Conservation (phyloP, 2,888 invertebrate species). For the Cheilosia scutellata region DNA sequence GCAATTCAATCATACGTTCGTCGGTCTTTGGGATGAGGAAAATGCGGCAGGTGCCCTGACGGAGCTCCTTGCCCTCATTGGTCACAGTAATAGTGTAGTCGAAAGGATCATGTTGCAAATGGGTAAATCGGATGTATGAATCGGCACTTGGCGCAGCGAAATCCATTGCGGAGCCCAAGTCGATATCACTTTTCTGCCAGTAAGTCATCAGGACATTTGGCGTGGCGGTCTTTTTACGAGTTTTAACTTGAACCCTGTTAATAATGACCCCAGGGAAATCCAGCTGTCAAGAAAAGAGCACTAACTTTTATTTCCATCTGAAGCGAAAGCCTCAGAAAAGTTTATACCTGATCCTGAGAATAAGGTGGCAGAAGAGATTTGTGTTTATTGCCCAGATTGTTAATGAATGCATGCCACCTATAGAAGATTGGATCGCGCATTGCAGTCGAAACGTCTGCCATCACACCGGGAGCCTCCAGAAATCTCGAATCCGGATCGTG, state of each 20-base stretch:
- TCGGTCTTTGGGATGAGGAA: constrained; percentile 88
- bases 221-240: constrained; percentile 76
- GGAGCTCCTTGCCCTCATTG: constrained; percentile 84
- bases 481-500: constrained; percentile 91
- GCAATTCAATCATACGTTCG: constrained; percentile 87
- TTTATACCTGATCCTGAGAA: constrained; percentile 84
- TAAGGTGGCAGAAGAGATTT: constrained; percentile 87
- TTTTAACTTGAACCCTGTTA: constrained; percentile 78
- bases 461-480: constrained; percentile 90
- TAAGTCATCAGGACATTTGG: constrained; percentile 88
- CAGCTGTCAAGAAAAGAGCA: neutral
- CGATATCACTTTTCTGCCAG: constrained; percentile 92
- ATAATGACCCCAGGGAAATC: constrained; percentile 61
- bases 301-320: neutral
- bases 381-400: constrained; percentile 89
- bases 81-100: constrained; percentile 87
- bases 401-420: constrained; percentile 92
- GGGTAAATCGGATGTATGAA: constrained; percentile 89
- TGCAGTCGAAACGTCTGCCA: constrained; percentile 92
- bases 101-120: constrained; percentile 91
- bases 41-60: constrained; percentile 87
- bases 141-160: constrained; percentile 89
- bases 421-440: constrained; percentile 95
- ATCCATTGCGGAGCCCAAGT: constrained; percentile 92
- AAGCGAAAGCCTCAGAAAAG: neutral